Conservation (phyloP, 2,888 invertebrate genomes). For the Mesorhabditis spiculigera region DNA sequence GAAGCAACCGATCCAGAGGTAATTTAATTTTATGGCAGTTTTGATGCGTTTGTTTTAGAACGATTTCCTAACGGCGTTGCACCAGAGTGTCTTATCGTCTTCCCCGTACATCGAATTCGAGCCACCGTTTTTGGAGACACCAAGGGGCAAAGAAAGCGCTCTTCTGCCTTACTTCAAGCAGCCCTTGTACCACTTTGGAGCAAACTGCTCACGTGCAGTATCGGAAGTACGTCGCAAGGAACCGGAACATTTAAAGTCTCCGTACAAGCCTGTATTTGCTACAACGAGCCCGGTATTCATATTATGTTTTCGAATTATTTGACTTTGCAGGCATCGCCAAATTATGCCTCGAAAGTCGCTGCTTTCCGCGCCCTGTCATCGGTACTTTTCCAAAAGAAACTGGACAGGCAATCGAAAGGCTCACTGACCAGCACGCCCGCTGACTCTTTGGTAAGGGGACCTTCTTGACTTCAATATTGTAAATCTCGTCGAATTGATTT, state of each 20-base stretch:
- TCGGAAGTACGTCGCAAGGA: too few relatives aligned
- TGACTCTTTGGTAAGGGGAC: too few relatives aligned
- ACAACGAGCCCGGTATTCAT: too few relatives aligned
- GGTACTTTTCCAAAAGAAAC: conserved; percentile 42
- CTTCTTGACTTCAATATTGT: too few relatives aligned
- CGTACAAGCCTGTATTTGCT: neutral
- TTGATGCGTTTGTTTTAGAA: conserved; percentile 21
- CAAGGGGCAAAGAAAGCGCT: conserved; percentile 69
- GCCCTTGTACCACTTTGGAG: conserved; percentile 33
- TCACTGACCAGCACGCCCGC: too few relatives aligned
- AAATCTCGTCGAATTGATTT: too few relatives aligned
- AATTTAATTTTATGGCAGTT: neutral
- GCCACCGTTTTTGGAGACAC: conserved; percentile 80
- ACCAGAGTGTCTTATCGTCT: conserved; percentile 67
- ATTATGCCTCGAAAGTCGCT: conserved; percentile 67
- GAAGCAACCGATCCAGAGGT: conserved; percentile 30
- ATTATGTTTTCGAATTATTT: too few relatives aligned
- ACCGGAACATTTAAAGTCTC: neutral
- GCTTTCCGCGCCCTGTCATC: conserved; percentile 84
- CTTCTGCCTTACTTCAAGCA: conserved; percentile 59
- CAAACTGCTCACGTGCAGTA: neutral
- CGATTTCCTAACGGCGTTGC: conserved; percentile 32
- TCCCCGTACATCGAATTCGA: conserved; percentile 82
- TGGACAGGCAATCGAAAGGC: conserved; percentile 16
- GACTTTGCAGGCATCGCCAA: too few relatives aligned